Evolutionary conservation across 1,140 invertebrate genomes (phyloP), one percentile per base, ranked within the genome.

Genomic region (Coenobita brevimanus): DNA sequence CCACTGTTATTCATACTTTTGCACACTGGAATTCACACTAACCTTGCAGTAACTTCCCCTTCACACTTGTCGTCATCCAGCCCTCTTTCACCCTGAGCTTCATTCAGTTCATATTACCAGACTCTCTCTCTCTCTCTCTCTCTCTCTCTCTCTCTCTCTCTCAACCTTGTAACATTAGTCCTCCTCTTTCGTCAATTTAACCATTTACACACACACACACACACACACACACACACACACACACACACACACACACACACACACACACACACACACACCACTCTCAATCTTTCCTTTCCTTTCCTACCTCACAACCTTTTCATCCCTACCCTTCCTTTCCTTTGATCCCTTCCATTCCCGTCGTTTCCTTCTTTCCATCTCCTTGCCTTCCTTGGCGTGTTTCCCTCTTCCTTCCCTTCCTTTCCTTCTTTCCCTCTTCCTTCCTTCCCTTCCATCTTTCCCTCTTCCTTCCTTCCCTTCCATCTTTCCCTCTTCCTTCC

Each of bases 91-190:
- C 30, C 41, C 71, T 75, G 4, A n/a, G 15, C 41, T 43, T 17
- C 3, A 17, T 17, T 75, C 27, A 21, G 17, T 1, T 75, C n/a
- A 24, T 38, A 0, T n/a, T 46, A 0, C n/a, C 41, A 21, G 8
- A 43, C 0, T 78, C 41, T 46, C 75, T 50, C 41, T 24, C 21
- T 33, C 67, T 46, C 75, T 73, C 71, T 73, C 71, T 38, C 71
- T 73, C 71, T 73, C 71, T 73, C 71, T 73, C 71, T 73, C 71
- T 73, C 71, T 38, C 71, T 73, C 71, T 73, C 71, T 36, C 33
- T 73, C n/a, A 27, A 33, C 6, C 24, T 0, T 15, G 33, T 27
- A 21, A 1, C 33, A 15, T 38, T 6, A 27, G 17, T 3, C n/a
- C 36, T 71, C 3, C 17, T 71, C n/a, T 6, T 71, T 10, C 15